Conservation (phyloP, 2,797 vertebrate species). For the Epinephelus coioides region DNA sequence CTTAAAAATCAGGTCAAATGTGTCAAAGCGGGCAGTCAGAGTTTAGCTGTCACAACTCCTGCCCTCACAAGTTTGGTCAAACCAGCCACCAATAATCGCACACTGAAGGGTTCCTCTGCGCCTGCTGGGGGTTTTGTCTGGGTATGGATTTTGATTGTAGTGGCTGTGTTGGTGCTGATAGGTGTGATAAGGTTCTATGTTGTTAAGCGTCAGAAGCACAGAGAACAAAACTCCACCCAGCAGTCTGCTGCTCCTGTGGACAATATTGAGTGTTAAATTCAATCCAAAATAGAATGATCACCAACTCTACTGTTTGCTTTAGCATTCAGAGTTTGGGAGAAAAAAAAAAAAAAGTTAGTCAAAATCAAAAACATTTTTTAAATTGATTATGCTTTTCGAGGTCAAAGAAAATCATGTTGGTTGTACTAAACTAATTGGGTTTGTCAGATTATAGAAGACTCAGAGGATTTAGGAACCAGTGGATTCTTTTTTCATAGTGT, state of each 20-base stretch:
- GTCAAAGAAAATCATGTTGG: too few species aligned
- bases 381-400: too few species aligned
- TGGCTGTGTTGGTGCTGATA: constrained; percentile 53
- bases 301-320: too few species aligned
- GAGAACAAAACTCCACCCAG: constrained; percentile 33
- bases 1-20: constrained; percentile 59
- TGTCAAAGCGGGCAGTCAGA: background rate
- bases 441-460: too few species aligned
- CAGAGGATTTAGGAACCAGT: too few species aligned
- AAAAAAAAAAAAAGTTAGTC: too few species aligned
- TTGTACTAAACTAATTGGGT: too few species aligned
- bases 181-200: constrained; percentile 58
- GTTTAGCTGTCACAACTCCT: constrained; percentile 10
- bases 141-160: constrained; percentile 60
- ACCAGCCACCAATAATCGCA: constrained; percentile 32
- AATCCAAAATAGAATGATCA: background rate
- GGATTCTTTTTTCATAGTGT: too few species aligned
- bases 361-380: too few species aligned
- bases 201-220: constrained; percentile 47
- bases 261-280: constrained; percentile 16
- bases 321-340: background rate
- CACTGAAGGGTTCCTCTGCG: constrained; percentile 15
- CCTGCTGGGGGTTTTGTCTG: constrained; percentile 55
- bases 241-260: constrained; percentile 2
- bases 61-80: background rate